A percentile compares a stretch with the other conserved stretches of the same genome.
Evolutionary conservation across 2,113 vertebrate species (phyloP).

Genomic region (Rhabdornis inornatus): DNA sequence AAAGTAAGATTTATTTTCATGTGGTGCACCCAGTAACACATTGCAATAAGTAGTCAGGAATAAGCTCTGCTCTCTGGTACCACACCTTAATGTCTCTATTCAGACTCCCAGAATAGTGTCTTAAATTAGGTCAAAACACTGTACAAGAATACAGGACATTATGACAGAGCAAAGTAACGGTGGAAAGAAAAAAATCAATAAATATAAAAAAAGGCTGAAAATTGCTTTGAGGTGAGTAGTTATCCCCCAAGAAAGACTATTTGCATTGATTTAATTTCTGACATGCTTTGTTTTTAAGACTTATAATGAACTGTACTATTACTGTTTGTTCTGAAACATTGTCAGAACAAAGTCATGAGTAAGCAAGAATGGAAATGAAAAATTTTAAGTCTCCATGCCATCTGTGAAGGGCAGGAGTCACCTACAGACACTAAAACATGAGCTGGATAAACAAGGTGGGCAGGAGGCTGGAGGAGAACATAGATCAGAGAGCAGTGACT

Average conservation of each 20-base stretch:
- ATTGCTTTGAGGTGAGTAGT: constrained; percentile 2
- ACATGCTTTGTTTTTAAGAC: constrained; percentile 23
- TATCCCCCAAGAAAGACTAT: constrained; percentile 8
- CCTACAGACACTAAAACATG: background rate
- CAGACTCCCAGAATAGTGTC: background rate
- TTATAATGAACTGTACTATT: background rate
- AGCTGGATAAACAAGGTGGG: background rate
- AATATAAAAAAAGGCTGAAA: constrained; percentile 13
- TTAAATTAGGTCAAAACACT: constrained; percentile 4
- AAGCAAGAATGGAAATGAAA: constrained; percentile 11
- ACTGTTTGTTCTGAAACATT: background rate
- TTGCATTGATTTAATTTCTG: constrained; percentile 47
- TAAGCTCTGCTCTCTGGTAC: background rate
- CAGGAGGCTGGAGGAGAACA: background rate
- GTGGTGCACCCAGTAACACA: background rate
- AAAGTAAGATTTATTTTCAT: background rate
- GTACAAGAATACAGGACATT: background rate
- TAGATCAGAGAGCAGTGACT: background rate
- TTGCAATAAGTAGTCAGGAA: background rate
- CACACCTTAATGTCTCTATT: background rate
- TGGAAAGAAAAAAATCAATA: constrained; percentile 16
- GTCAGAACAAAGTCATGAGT: background rate
- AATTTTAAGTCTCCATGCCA: background rate
- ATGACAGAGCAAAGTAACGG: background rate
- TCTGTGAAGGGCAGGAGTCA: background rate